These are phyloP conservation scores for Campylorhamphus procurvoides DNA, from an alignment of 2,113 vertebrate species.

Conservation along the genomic window DNA sequence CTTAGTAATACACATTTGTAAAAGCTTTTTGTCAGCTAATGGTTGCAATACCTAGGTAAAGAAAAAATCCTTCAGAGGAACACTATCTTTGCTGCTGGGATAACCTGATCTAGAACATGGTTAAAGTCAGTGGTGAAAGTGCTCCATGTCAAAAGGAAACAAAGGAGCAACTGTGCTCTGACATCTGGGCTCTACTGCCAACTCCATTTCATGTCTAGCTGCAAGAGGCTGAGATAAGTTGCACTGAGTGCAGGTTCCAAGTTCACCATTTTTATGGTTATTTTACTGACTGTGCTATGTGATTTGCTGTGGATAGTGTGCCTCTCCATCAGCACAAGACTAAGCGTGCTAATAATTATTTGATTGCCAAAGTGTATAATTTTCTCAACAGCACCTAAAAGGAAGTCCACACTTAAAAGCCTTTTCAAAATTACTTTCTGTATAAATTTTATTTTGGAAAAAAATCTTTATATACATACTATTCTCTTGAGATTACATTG, in stretches of 20 bases:
- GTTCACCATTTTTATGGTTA: background rate
- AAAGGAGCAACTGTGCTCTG: background rate
- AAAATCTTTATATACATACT: background rate
- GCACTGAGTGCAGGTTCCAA: background rate
- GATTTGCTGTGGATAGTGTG: background rate
- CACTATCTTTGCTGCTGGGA: background rate
- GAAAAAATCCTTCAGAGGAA: background rate
- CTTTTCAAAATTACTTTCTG: conserved; percentile 70
- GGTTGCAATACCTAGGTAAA: background rate
- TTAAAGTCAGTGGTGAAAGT: background rate
- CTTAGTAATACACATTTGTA: fast-evolving
- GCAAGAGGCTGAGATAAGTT: background rate
- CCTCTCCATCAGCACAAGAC: background rate
- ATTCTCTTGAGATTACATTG: conserved; percentile 18
- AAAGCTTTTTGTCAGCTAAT: background rate
- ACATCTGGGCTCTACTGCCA: background rate
- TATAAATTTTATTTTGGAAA: conserved; percentile 59
- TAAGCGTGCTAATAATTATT: conserved; percentile 58
- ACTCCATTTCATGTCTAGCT: background rate
- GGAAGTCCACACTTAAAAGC: conserved; percentile 37
- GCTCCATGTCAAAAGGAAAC: background rate
- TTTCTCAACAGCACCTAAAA: conserved; percentile 40
- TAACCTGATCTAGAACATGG: background rate
- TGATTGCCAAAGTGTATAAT: conserved; percentile 63
- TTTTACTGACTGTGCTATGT: background rate